These are phyloP conservation scores for Diplosoma virens DNA, from an alignment of 23 tunicate genomes.

Conservation along the genomic window DNA sequence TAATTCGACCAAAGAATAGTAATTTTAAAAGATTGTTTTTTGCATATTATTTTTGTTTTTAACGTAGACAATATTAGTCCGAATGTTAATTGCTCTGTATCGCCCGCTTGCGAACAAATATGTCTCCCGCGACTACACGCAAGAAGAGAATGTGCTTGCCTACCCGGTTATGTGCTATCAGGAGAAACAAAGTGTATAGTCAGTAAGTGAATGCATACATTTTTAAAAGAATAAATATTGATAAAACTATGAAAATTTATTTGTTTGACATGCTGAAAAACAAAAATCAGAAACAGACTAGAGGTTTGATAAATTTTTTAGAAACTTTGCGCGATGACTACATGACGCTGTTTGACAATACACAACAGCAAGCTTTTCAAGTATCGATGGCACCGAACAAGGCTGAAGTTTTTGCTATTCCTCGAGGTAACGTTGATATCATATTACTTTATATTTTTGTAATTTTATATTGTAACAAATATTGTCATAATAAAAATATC, in stretches of 20 bases:
- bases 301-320: not conserved
- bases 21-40: no score
- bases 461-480: no score
- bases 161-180: constrained; percentile 38
- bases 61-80: no score
- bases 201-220: constrained; percentile 25
- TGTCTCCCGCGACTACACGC: constrained; percentile 76
- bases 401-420: no score
- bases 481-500: no score
- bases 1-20: no score
- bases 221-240: not conserved
- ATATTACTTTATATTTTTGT: no score
- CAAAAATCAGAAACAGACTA: no score
- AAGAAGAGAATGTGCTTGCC: constrained; percentile 57
- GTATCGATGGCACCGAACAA: constrained; percentile 10
- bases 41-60: no score
- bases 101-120: constrained; percentile 53
- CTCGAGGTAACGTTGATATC: no score
- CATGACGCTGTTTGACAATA: constrained; percentile 46
- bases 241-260: no score
- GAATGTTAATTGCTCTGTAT: not conserved
- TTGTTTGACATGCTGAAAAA: no score
- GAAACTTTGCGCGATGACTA: constrained; percentile 28
- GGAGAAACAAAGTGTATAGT: constrained; percentile 49
- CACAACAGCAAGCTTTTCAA: constrained; percentile 65